Percentiles rank a stretch among this genome's conserved stretches.
Evolutionary conservation across 2,113 vertebrate species (phyloP).

Genomic region (Prionailurus viverrinus): DNA sequence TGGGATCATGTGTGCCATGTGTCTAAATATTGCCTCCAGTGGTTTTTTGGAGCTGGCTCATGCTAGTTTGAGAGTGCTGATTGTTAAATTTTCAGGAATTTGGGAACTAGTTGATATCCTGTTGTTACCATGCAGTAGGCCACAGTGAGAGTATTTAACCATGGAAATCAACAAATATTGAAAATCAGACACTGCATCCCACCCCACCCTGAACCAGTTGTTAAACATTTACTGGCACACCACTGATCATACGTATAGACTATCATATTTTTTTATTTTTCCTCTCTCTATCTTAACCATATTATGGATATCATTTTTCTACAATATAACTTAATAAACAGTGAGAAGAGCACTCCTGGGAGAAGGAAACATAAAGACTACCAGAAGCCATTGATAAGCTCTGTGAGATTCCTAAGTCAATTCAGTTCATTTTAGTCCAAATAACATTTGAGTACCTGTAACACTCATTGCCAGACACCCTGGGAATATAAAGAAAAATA

Average conservation of each 20-base stretch:
- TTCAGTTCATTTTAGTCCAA: slow-evolving; percentile 57
- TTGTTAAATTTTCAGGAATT: slow-evolving; percentile 47
- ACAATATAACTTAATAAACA: slow-evolving; percentile 10
- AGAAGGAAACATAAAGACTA: slow-evolving; percentile 35
- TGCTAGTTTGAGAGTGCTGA: background rate
- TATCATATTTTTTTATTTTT: slow-evolving; percentile 40
- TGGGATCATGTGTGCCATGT: background rate
- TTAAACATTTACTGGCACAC: background rate
- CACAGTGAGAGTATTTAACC: background rate
- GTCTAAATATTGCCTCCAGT: background rate
- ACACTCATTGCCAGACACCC: background rate
- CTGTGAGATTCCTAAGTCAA: background rate
- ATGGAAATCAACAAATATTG: slow-evolving; percentile 22
- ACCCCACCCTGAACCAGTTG: background rate
- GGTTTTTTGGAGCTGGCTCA: background rate
- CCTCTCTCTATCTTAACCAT: background rate
- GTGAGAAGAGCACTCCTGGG: background rate
- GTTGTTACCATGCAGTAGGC: slow-evolving; percentile 27
- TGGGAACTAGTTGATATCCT: background rate
- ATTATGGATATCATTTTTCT: slow-evolving; percentile 46
- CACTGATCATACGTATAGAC: background rate
- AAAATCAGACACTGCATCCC: background rate
- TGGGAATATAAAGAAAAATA: slow-evolving; percentile 46
- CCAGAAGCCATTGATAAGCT: background rate
- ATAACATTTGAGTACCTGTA: background rate